Conservation (phyloP, 2,888 invertebrate species). For the Spodoptera littoralis region DNA sequence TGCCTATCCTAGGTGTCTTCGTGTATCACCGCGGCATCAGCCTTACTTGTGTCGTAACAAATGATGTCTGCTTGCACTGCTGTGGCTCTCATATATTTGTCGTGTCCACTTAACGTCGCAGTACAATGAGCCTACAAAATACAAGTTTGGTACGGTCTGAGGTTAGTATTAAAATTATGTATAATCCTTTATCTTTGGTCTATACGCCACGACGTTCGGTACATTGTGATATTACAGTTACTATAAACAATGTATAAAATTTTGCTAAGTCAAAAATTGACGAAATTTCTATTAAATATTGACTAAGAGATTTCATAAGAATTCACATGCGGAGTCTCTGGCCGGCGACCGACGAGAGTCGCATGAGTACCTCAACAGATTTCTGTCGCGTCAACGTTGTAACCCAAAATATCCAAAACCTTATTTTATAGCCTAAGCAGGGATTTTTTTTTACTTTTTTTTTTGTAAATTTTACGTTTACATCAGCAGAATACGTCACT, state of each 20-base stretch:
- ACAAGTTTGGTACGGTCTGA: conserved; percentile 87
- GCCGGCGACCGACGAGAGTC: conserved; percentile 66
- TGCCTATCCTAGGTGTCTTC: conserved; percentile 53
- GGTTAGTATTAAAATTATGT: conserved; percentile 86
- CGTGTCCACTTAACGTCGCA: conserved; percentile 57
- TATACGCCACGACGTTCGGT: conserved; percentile 84
- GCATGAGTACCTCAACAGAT: conserved; percentile 78
- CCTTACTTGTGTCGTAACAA: conserved; percentile 54
- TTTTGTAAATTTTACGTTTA: conserved; percentile 86
- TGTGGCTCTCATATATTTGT: conserved; percentile 45
- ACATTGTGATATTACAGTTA: conserved; percentile 81
- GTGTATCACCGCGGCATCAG: conserved; percentile 55
- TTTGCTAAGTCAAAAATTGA: conserved; percentile 89
- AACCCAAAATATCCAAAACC: conserved; percentile 83
- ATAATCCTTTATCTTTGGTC: conserved; percentile 87
- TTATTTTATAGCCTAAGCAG: conserved; percentile 86
- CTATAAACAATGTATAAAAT: conserved; percentile 88
- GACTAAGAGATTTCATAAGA: conserved; percentile 89
- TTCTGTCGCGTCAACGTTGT: conserved; percentile 80
- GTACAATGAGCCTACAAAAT: conserved; percentile 79
- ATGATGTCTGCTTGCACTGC: conserved; percentile 46
- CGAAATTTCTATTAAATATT: conserved; percentile 86
- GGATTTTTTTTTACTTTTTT: conserved; percentile 82
- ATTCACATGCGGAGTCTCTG: conserved; percentile 83
- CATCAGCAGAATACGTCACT: conserved; percentile 87